Base-by-base conservation (phyloP, 2,888 invertebrate genomes). In the Andrena camellia region DNA sequence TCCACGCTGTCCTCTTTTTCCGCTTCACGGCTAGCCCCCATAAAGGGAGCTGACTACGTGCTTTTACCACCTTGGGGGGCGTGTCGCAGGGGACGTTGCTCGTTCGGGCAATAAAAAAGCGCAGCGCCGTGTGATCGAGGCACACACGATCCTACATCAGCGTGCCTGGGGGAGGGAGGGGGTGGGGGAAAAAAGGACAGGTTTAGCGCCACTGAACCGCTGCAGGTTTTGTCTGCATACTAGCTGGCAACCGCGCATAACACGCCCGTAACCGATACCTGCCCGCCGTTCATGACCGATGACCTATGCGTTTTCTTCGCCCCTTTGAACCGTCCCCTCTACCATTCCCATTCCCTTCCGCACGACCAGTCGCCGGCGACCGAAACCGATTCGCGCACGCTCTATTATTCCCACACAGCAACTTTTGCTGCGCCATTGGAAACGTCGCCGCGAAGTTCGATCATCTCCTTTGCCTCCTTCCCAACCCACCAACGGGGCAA, bases 21-120 rank as follows among this genome's bases (percentile, higher is more conserved):
- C 89, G 75, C 81, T 87, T 83, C 87, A 87, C 84, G 83, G 81
- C 77, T 42, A 60, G 29, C 74, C 63, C 80, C 78, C 87, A 78
- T 88, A 89, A 88, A 89, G 87, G 78, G 83, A 83, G 86, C 86
- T 80, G 86, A 83, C 87, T 84, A 78, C 71, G 85, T 78, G 89
- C 85, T 81, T 87, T 88, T 85, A 87, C 81, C 87, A 84, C 84
- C 85, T 89, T 68, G 60, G 82, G 82, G 86, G 81, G 78, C 83
- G 83, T 86, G 84, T 78, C 88, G 78, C 73, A 69, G 72, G 77
- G 86, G 78, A 83, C 83, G 81, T 74, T 88, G 86, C 85, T 88
- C 86, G 86, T 82, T 88, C 86, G 85, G 78, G 88, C 88, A 86
- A 88, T 88, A 88, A 88, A 88, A 88, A 88, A 86, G 88, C 85